Percentiles rank a stretch among this genome's conserved stretches.
Evolutionary conservation across 2,888 invertebrate genomes (phyloP).

Genomic region (Drosophila merina): DNA sequence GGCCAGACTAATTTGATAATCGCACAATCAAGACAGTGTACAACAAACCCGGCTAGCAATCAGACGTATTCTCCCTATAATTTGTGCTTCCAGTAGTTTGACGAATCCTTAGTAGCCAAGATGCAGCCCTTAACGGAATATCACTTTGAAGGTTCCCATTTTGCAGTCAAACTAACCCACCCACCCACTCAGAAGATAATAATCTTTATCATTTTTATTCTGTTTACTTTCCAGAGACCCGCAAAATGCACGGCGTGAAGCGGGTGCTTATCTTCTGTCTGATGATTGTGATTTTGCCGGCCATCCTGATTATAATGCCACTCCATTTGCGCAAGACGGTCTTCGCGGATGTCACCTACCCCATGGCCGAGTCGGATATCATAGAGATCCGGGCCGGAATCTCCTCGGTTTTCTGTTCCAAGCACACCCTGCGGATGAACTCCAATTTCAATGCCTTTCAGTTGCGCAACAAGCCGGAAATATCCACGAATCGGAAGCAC

Average conservation of each 20-base stretch:
- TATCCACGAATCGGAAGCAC: constrained; percentile 89
- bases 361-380: constrained; percentile 93
- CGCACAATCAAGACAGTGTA: constrained; percentile 60
- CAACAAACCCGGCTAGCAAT: constrained; percentile 31
- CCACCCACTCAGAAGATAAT: constrained; percentile 6
- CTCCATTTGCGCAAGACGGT: constrained; percentile 90
- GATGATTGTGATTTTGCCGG: constrained; percentile 90
- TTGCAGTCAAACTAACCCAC: not conserved
- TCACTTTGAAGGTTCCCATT: constrained; percentile 78
- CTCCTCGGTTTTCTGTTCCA: constrained; percentile 92
- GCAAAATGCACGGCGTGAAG: constrained; percentile 91
- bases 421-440: constrained; percentile 91
- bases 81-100: not conserved
- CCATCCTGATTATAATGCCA: constrained; percentile 90
- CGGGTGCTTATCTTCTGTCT: constrained; percentile 91
- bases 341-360: constrained; percentile 91
- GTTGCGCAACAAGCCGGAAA: constrained; percentile 88
- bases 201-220: constrained; percentile 6
- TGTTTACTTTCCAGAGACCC: constrained; percentile 85
- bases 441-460: constrained; percentile 89
- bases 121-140: constrained; percentile 76
- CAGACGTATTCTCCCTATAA: constrained; percentile 26
- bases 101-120: constrained; percentile 11
- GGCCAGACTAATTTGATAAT: constrained; percentile 61
- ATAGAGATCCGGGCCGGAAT: constrained; percentile 92